phyloP scores from a whole-genome alignment of 2,797 vertebrate species.

The Semotilus atromaculatus region DNA sequence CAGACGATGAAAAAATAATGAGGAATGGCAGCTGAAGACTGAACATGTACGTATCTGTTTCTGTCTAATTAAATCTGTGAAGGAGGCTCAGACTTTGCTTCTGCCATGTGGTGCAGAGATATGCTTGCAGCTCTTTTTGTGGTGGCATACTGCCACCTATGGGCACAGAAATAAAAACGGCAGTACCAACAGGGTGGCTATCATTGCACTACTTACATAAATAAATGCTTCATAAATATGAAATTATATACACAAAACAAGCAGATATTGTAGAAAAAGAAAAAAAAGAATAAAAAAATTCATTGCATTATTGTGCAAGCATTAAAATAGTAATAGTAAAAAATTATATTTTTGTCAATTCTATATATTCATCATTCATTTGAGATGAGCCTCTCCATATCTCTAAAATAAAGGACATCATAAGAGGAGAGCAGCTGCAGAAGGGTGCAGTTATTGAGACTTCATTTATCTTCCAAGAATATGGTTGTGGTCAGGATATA shows the following conservation, averaged over 20 bases:
- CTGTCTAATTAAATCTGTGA: slow-evolving; percentile 86
- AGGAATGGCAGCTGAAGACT: slow-evolving; percentile 82
- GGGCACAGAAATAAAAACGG: slow-evolving; percentile 63
- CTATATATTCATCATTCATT: not conserved
- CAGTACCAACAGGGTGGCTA: slow-evolving; percentile 62
- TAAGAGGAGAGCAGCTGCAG: slow-evolving; percentile 67
- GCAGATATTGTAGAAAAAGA: too few relatives aligned
- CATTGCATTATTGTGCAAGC: not conserved
- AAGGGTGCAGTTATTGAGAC: slow-evolving; percentile 75
- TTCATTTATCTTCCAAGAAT: slow-evolving; percentile 82
- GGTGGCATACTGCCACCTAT: slow-evolving; percentile 86
- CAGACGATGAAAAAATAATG: slow-evolving; percentile 78
- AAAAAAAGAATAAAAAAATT: too few relatives aligned
- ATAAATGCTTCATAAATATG: not conserved
- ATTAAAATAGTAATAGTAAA: not conserved
- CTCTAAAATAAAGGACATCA: slow-evolving; percentile 28
- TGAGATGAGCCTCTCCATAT: slow-evolving; percentile 5
- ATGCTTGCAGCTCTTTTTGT: slow-evolving; percentile 66
- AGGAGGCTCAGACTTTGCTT: slow-evolving; percentile 77
- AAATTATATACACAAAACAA: not conserved
- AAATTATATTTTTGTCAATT: not conserved
- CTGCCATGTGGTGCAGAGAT: slow-evolving; percentile 72
- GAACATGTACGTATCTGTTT: slow-evolving; percentile 85
- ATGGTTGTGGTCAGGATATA: slow-evolving; percentile 78
- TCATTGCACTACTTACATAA: not conserved